phyloP scores from a whole-genome alignment of 2,797 vertebrate genomes.

The Pteronotus mesoamericanus region DNA sequence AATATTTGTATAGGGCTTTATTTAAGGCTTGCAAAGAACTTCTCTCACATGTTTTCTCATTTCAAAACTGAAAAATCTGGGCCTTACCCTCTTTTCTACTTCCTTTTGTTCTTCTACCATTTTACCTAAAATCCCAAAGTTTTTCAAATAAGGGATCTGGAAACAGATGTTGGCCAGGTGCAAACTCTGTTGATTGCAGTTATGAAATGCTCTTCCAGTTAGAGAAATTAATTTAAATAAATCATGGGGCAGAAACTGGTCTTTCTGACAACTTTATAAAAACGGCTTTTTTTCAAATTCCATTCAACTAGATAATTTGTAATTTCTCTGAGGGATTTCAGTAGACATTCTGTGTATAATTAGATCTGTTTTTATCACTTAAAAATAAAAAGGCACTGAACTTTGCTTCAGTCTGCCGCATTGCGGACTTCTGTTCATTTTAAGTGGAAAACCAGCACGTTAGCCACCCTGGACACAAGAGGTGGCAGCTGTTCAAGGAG shows the following conservation, averaged over 20 bases:
- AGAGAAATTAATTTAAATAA: constrained; percentile 59
- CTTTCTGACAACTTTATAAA: constrained; percentile 49
- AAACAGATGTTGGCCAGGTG: constrained; percentile 29
- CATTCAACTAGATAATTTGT: constrained; percentile 49
- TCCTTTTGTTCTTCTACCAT: constrained; percentile 14
- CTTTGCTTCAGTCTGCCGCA: constrained; percentile 46
- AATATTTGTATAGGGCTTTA: not conserved
- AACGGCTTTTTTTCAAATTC: not conserved
- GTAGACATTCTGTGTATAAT: constrained; percentile 50
- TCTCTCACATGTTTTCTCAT: not conserved
- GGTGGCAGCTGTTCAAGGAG: constrained; percentile 27
- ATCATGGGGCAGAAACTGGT: not conserved
- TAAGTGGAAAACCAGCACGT: constrained; percentile 53
- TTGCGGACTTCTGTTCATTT: constrained; percentile 53
- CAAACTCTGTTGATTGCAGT: not conserved
- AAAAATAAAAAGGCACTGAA: not conserved
- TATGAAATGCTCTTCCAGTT: constrained; percentile 31
- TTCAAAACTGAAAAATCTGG: not conserved
- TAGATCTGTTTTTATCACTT: constrained; percentile 59
- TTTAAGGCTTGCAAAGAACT: not conserved
- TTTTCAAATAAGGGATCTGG: not conserved
- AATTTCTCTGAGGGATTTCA: constrained; percentile 65
- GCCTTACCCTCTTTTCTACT: not conserved
- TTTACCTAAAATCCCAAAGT: not conserved
- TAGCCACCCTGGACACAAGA: constrained; percentile 26